Percentiles rank a stretch among this genome's conserved stretches.
phyloP scores from a whole-genome alignment of 2,113 vertebrate species.

The Pollimyrus isidori region DNA sequence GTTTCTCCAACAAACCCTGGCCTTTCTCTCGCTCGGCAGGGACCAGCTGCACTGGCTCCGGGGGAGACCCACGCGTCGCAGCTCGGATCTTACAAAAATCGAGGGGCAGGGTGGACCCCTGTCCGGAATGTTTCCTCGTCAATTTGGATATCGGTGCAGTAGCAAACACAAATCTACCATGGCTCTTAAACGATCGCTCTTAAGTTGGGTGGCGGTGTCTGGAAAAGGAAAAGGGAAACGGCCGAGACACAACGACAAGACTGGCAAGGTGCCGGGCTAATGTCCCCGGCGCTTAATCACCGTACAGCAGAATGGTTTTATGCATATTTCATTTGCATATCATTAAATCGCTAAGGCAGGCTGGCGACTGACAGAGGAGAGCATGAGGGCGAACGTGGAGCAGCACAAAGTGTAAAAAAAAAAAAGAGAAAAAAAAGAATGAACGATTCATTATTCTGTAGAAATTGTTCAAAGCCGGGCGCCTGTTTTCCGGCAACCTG shows the following conservation, averaged over 20 bases:
- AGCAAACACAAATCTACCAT: slow-evolving; percentile 56
- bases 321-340: slow-evolving; percentile 99
- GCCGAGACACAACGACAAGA: slow-evolving; percentile 57
- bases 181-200: slow-evolving; percentile 28
- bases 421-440: slow-evolving; percentile 42
- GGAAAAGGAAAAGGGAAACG: slow-evolving; percentile 52
- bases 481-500: slow-evolving; percentile 53
- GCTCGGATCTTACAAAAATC: slow-evolving; percentile 66
- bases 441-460: slow-evolving; percentile 59
- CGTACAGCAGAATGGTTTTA: slow-evolving; percentile 96
- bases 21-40: slow-evolving; percentile 48
- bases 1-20: slow-evolving; percentile 53
- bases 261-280: slow-evolving; percentile 78
- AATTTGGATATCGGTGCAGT: slow-evolving; percentile 57
- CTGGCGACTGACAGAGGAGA: slow-evolving; percentile 68
- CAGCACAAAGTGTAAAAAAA: slow-evolving; percentile 66
- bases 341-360: slow-evolving; percentile 82
- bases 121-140: slow-evolving; percentile 60
- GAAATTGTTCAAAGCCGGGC: slow-evolving; percentile 58
- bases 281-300: slow-evolving; percentile 98
- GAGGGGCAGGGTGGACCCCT: slow-evolving; percentile 41
- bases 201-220: slow-evolving; percentile 53
- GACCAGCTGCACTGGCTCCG: slow-evolving; percentile 48
- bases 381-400: slow-evolving; percentile 61
- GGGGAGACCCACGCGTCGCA: slow-evolving; percentile 53